Percentiles rank a stretch among this genome's conserved stretches.
Conservation (phyloP, 2,113 vertebrate genomes). For the Oryzias woworae region DNA sequence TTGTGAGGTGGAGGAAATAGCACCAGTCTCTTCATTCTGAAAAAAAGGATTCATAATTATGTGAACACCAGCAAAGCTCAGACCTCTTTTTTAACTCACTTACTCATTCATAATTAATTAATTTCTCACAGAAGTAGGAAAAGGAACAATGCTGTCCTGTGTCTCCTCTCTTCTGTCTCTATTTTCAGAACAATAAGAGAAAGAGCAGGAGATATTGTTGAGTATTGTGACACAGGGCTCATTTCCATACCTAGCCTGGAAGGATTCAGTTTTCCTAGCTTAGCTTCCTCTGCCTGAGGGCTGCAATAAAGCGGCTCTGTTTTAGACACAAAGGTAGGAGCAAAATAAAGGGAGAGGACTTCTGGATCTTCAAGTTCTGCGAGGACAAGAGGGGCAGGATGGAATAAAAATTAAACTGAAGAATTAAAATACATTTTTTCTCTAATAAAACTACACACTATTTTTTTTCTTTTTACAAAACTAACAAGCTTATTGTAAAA, state of each 20-base stretch:
- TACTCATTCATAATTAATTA: constrained; percentile 82
- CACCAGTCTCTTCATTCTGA: constrained; percentile 66
- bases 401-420: constrained; percentile 26
- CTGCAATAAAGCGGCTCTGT: constrained; percentile 73
- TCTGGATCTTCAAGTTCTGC: constrained; percentile 17
- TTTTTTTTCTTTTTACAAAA: constrained; percentile 17
- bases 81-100: constrained; percentile 71
- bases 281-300: constrained; percentile 63
- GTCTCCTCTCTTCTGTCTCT: constrained; percentile 48
- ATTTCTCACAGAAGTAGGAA: constrained; percentile 71
- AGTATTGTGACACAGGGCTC: constrained; percentile 73
- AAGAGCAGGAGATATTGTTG: constrained; percentile 71
- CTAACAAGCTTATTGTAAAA: constrained; percentile 21
- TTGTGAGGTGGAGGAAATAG: constrained; percentile 64
- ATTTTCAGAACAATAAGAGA: constrained; percentile 55
- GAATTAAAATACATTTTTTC: constrained; percentile 25
- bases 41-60: constrained; percentile 76
- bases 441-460: constrained; percentile 1
- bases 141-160: constrained; percentile 71
- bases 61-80: constrained; percentile 73
- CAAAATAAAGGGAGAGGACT: constrained; percentile 50
- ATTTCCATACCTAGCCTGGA: constrained; percentile 73
- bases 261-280: constrained; percentile 63
- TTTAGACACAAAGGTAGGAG: constrained; percentile 67
- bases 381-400: constrained; percentile 28